phyloP scores from a whole-genome alignment of 2,113 vertebrate species.

The Upupa epops region DNA sequence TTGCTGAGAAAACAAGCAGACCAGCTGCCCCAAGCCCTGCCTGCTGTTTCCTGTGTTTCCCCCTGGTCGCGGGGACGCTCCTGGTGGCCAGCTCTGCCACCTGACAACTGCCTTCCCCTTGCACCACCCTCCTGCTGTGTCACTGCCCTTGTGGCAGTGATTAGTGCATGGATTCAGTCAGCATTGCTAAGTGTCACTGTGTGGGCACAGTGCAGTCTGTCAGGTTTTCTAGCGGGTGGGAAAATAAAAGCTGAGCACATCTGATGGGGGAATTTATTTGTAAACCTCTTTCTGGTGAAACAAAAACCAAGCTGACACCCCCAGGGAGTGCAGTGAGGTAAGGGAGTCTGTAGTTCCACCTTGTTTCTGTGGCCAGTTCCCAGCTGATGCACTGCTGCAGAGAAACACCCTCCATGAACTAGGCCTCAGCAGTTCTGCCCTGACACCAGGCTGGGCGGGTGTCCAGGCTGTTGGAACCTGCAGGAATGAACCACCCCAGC shows the following conservation, averaged over 20 bases:
- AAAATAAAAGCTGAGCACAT: not conserved
- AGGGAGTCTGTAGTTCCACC: not conserved
- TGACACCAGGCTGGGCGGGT: not conserved
- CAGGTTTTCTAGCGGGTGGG: not conserved
- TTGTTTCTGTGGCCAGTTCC: not conserved
- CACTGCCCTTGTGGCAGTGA: not conserved
- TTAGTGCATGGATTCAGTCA: not conserved
- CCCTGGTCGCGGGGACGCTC: not conserved
- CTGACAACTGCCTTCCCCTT: accelerated
- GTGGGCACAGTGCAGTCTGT: not conserved
- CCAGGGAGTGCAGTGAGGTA: not conserved
- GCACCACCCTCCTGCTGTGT: not conserved
- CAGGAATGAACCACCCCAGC: not conserved
- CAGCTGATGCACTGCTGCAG: not conserved
- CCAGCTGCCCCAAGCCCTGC: not conserved
- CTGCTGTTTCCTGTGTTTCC: not conserved
- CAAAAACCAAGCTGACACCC: not conserved
- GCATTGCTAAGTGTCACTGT: too few species aligned
- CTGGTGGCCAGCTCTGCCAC: not conserved
- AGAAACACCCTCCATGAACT: not conserved
- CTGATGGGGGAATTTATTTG: too few species aligned
- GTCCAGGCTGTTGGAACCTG: not conserved
- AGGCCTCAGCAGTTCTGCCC: not conserved
- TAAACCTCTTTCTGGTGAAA: not conserved
- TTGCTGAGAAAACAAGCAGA: constrained; percentile 47